phyloP scores from a whole-genome alignment of 2,888 invertebrate genomes.

The Magallana nippona region DNA sequence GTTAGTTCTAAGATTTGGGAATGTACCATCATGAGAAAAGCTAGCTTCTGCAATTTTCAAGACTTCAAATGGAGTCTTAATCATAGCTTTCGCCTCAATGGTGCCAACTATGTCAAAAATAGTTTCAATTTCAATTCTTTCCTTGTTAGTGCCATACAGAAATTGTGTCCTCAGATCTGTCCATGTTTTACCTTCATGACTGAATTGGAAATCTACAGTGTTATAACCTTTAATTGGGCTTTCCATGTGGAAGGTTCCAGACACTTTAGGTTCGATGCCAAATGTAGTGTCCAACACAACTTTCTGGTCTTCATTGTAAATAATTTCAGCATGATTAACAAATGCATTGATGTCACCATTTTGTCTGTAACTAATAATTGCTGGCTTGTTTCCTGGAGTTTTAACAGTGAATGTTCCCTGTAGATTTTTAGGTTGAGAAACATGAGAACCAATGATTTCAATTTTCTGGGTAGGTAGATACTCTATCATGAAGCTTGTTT shows the following conservation, averaged over 20 bases:
- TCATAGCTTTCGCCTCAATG: conserved; percentile 52
- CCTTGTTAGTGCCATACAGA: conserved; percentile 62
- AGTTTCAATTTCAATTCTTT: conserved; percentile 57
- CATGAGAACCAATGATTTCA: conserved; percentile 54
- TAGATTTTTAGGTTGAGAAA: conserved; percentile 53
- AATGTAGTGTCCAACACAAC: conserved; percentile 47
- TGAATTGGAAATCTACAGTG: conserved; percentile 56
- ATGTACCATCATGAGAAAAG: conserved; percentile 53
- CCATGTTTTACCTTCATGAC: conserved; percentile 52
- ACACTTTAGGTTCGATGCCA: conserved; percentile 45
- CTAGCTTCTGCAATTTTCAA: conserved; percentile 53
- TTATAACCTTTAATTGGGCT: conserved; percentile 63
- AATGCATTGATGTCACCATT: conserved; percentile 56
- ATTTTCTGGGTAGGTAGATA: conserved; percentile 63
- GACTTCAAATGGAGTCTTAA: conserved; percentile 59
- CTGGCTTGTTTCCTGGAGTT: conserved; percentile 58
- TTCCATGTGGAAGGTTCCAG: conserved; percentile 55
- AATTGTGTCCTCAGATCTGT: conserved; percentile 56
- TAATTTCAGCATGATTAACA: conserved; percentile 53
- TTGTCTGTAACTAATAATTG: conserved; percentile 56
- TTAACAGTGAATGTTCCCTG: conserved; percentile 57
- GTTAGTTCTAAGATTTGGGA: conserved; percentile 53
- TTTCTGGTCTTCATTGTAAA: conserved; percentile 43
- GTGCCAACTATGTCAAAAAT: conserved; percentile 52
- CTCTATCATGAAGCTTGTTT: conserved; percentile 53